Percentiles rank a stretch among this genome's conserved stretches.
phyloP scores from a whole-genome alignment of 1,140 invertebrate species.

The Planococcus citri region DNA sequence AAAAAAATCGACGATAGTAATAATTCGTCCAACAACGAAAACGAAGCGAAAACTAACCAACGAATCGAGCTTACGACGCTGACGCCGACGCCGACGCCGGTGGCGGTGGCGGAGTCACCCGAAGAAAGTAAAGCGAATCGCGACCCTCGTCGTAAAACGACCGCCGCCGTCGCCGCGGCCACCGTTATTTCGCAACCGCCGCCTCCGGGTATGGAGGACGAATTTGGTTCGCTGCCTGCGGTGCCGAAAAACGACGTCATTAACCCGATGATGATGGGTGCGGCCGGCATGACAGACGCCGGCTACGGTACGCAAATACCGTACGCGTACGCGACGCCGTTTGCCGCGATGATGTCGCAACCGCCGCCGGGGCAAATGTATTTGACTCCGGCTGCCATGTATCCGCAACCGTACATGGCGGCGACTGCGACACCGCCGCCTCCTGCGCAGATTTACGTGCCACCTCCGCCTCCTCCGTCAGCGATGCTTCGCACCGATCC shows the following conservation, averaged over 20 bases:
- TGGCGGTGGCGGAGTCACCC: background rate
- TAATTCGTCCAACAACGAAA: too few species aligned
- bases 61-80: background rate
- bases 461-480: background rate
- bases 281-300: background rate
- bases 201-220: conserved; percentile 5
- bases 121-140: background rate
- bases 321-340: background rate
- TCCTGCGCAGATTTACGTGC: background rate
- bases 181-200: background rate
- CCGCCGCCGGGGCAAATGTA: too few species aligned
- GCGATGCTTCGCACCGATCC: background rate
- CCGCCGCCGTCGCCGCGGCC: too few species aligned
- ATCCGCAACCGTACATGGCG: too few species aligned
- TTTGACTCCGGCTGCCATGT: too few species aligned
- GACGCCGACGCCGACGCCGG: background rate
- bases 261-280: background rate
- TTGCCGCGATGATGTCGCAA: background rate
- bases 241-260: background rate
- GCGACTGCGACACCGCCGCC: background rate
- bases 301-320: background rate
- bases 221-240: background rate
- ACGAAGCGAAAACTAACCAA: background rate
- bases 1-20: too few species aligned
- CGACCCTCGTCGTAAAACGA: conserved; percentile 1